phyloP scores from a whole-genome alignment of 2,113 vertebrate genomes.

The Bos indicus region DNA sequence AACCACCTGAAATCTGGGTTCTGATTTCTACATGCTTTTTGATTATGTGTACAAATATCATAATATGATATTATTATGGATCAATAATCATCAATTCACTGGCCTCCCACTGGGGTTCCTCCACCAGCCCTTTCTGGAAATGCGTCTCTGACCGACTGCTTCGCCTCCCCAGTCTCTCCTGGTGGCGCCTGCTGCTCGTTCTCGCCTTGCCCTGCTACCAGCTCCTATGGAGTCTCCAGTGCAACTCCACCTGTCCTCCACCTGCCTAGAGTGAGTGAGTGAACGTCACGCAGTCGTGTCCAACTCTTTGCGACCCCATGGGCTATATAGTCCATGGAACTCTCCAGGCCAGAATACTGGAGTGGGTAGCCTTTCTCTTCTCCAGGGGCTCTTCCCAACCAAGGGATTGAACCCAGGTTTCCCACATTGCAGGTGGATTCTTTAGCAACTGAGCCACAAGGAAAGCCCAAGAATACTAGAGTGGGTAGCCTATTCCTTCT shows the following conservation, averaged over 20 bases:
- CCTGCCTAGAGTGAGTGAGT: neutral
- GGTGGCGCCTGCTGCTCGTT: neutral
- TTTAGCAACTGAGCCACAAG: neutral
- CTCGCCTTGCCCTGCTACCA: neutral
- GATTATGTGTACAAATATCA: neutral
- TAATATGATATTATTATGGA: neutral
- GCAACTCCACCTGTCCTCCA: neutral
- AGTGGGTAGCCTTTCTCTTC: neutral
- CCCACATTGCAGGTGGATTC: neutral
- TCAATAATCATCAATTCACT: neutral
- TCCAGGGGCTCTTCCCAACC: neutral
- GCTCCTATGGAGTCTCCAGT: neutral
- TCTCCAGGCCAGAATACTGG: neutral
- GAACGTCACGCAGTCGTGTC: neutral
- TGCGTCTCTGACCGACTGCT: neutral
- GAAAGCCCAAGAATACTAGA: neutral
- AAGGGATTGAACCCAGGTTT: neutral
- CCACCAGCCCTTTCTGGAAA: neutral
- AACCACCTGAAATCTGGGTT: neutral
- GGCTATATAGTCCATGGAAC: neutral
- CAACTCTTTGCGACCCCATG: neutral
- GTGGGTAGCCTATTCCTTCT: neutral
- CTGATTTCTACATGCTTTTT: neutral
- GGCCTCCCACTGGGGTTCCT: neutral
- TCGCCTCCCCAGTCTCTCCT: neutral